Evolutionary conservation across 2,797 vertebrate genomes (phyloP), one percentile per base, ranked within the genome.

Genomic region (Morus bassanus): DNA sequence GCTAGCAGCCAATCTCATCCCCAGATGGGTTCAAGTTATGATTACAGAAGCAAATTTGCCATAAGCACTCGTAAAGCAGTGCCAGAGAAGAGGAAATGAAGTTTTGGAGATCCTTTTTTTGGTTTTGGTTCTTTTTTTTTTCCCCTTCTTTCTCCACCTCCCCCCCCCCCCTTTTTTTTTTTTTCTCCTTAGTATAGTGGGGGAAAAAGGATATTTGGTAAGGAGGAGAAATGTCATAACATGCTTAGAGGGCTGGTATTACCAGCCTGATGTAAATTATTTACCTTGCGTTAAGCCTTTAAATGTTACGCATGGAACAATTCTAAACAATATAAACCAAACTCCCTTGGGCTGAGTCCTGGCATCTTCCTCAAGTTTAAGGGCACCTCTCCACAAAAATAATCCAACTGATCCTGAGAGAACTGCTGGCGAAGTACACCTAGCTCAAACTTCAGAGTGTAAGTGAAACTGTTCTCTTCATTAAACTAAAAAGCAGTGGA

Each of bases 11-110:
- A 98, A 94, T 97, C 96, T 98, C 97, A 94, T 97, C 96, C 98
- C 98, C 97, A 98, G 97, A 98, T 97, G 98, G 96, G 97, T 98
- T 98, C 97, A 98, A 97, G 98, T 98, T 98, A 97, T 98, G 98
- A 98, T 98, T 98, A 98, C 97, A 98, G 98, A 98, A 98, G 96
- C 94, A 98, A 97, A 98, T 98, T 98, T 98, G 97, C 98, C 97
- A 98, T 98, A 96, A 98, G 98, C 97, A 96, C 95, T 97, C 85
- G 56, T 97, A 97, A 80, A 98, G 91, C 89, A 94, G 65, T 79
- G 95, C 97, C 96, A 98, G 88, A 70, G 79, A 97, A 92, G 43
- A 97, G 67, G 89, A 97, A 98, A 97, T 93, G 79, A 94, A 97
- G 92, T 82, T 96, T 87, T 93, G 94, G 89, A 96, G 80, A 54